Evolutionary conservation across 2,888 invertebrate species (phyloP).

Genomic region (Acanthosoma haemorrhoidale): DNA sequence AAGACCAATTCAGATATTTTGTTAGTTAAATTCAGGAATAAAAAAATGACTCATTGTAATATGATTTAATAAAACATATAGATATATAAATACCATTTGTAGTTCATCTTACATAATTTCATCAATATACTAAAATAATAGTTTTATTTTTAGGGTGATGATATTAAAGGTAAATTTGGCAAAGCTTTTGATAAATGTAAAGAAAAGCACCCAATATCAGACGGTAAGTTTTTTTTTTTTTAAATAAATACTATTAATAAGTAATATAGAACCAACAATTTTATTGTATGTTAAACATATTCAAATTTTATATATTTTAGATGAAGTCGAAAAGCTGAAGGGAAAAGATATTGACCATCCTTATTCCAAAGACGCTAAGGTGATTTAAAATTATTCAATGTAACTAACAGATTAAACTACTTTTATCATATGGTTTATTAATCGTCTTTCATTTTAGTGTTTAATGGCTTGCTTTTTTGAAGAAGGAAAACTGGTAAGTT

Average conservation of each 20-base stretch:
- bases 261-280: not conserved
- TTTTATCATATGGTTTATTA: not conserved
- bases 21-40: no score
- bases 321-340: conserved; percentile 30
- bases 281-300: not conserved
- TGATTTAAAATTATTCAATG: not conserved
- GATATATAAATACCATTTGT: no score
- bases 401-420: not conserved
- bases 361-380: conserved; percentile 31
- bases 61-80: no score
- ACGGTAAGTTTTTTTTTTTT: conserved; percentile 18
- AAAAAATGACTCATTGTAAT: no score
- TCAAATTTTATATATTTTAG: conserved; percentile 18
- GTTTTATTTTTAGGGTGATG: conserved; percentile 6
- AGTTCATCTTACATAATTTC: no score
- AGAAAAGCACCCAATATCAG: conserved; percentile 22
- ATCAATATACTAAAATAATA: no score
- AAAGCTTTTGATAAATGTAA: conserved; percentile 34
- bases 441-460: conserved; percentile 28
- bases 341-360: conserved; percentile 15
- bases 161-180: conserved; percentile 31
- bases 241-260: not conserved
- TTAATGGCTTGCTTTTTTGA: conserved; percentile 35
- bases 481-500: conserved; percentile 36
- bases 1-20: no score